Conservation (phyloP, 2,888 invertebrate species). For the Agrochola lota region DNA sequence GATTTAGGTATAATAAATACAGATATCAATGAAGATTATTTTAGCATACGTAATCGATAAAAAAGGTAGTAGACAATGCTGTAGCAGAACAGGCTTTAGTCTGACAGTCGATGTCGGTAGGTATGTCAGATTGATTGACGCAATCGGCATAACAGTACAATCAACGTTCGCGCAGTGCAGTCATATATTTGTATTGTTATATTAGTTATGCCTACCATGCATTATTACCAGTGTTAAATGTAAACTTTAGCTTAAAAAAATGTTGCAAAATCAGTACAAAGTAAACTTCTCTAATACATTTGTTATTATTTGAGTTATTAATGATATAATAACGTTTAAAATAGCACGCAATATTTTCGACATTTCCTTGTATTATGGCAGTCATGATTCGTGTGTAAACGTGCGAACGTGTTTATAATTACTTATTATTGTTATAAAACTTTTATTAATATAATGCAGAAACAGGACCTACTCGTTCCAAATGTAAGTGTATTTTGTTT, state of each 20-base stretch:
- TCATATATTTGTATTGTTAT: slow-evolving; percentile 11
- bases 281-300: slow-evolving; percentile 6
- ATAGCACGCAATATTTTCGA: slow-evolving; percentile 70
- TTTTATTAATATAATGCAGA: slow-evolving; percentile 42
- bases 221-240: neutral
- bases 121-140: slow-evolving; percentile 16
- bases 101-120: neutral
- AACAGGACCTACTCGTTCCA: slow-evolving; percentile 37
- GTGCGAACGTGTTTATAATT: slow-evolving; percentile 65
- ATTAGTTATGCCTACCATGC: neutral
- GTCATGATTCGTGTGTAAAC: slow-evolving; percentile 66
- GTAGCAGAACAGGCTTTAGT: slow-evolving; percentile 21
- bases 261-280: slow-evolving; percentile 7
- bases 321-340: slow-evolving; percentile 70
- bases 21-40: slow-evolving; percentile 2
- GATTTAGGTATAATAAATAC: slow-evolving; percentile 9
- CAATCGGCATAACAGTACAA: slow-evolving; percentile 14
- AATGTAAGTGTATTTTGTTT: slow-evolving; percentile 57
- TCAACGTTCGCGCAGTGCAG: slow-evolving; percentile 7
- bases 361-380: slow-evolving; percentile 73
- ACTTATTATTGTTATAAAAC: slow-evolving; percentile 32
- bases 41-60: slow-evolving; percentile 13
- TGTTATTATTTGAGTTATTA: slow-evolving; percentile 39
- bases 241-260: neutral
- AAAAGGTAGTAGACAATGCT: slow-evolving; percentile 8